Base-by-base conservation (phyloP, 37 sponge, comb jelly and placozoan species). In the Eunapius fragilis region DNA sequence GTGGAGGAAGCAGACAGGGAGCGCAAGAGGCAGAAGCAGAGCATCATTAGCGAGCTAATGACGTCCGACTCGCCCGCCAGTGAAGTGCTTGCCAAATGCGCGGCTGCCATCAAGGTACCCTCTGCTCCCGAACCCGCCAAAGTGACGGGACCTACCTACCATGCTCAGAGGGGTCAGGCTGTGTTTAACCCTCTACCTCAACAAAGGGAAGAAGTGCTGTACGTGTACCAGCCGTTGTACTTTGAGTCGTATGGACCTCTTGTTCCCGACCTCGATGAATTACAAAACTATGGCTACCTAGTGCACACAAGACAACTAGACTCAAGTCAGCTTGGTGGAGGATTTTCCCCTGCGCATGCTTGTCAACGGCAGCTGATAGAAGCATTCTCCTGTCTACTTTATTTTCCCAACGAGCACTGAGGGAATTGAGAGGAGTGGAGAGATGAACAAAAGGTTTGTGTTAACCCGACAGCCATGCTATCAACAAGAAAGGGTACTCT, bases 281-380 rank as follows among this genome's bases (percentile, higher is more conserved):
- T 92, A 47, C 86, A 76, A 30, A 14, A 31, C 32, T 71, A 72
- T 76, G 92, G 92, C 86, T 86, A 89, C 78, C 67, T 92, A 82
- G 31, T 45, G 49, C 77, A 87, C 32, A 41, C 89, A 70, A 31
- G 77, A 19, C 27, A 25, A 17, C 12, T 88, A 38, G 93, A 92
- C 45, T 79, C 73, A 2, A 69, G 47, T 25, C 88, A 85, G 11
- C 41, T 72, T 22, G 96, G 93, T 23, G 90, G 95, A 36, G 98
- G 98, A 37, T 98, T 94, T 74, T 32, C 76, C 5, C 74, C 82
- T 25, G 89, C 81, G 23, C 86, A 89, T 38, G 93, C 89, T 4
- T 96, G 95, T 76, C 89, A 89, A 30, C 82, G 96, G 71, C 89
- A 92, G 23, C 79, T 98, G 19, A 89, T 96, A 81, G 98, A 98